These are phyloP conservation scores for Tiliacea aurago DNA, from an alignment of 2,888 invertebrate genomes.

Conservation along the genomic window DNA sequence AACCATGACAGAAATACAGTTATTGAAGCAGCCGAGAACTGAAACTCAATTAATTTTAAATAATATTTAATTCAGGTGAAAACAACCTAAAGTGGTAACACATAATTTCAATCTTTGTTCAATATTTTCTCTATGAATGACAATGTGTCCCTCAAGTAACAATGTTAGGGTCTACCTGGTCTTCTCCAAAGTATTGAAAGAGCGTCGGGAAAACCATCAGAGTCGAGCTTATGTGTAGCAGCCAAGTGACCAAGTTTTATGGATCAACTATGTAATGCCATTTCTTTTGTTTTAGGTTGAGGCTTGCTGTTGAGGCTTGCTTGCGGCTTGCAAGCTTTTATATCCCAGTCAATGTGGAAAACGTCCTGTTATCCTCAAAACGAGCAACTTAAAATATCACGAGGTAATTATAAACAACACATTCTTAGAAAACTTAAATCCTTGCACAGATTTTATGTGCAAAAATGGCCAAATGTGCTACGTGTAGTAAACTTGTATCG, in stretches of 20 bases:
- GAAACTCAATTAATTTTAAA: conserved; percentile 69
- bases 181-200: conserved; percentile 73
- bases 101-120: neutral
- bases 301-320: too few relatives aligned
- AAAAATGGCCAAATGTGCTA: too few relatives aligned
- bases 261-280: conserved; percentile 94
- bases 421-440: too few relatives aligned
- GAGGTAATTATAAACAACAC: too few relatives aligned
- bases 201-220: conserved; percentile 93
- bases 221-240: conserved; percentile 93
- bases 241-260: conserved; percentile 95
- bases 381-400: too few relatives aligned
- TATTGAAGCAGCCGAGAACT: conserved; percentile 94
- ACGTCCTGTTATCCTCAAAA: too few relatives aligned
- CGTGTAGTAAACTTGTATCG: too few relatives aligned
- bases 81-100: too few relatives aligned
- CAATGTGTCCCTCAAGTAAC: neutral
- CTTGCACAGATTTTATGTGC: too few relatives aligned
- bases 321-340: too few relatives aligned
- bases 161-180: conserved; percentile 74
- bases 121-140: neutral
- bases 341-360: too few relatives aligned
- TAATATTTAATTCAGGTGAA: neutral
- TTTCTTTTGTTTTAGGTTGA: conserved; percentile 95
- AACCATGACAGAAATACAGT: conserved; percentile 97